Base-by-base conservation (phyloP, 23 tunicate species). In the Oikopleura albicans region DNA sequence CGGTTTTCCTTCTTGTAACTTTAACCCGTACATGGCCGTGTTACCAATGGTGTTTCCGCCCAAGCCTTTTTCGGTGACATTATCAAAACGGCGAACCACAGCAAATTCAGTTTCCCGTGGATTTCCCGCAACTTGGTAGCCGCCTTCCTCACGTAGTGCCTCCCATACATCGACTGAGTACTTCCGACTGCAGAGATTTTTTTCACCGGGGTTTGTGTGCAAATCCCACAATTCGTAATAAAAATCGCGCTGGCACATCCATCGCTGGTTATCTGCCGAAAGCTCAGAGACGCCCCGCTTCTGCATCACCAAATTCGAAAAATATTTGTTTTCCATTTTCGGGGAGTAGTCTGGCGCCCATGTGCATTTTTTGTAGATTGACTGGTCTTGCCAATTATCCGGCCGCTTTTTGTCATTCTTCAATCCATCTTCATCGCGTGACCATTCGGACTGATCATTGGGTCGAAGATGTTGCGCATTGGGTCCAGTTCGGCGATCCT, bases 381-480 rank as follows among this genome's bases (percentile, higher is more conserved):
- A 2, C 35, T 71, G 79, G 31, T 71, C 37, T 27, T 27, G 33
- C 79, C 79, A 71, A 29, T 71, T 31, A 2, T 71, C 36, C 28
- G 79, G 79, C 33, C 4, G 27, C 31, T 71, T 29, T 4, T 16
- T 31, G 37, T 71, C 79, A 29, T 16, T 71, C 31, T 71, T 71
- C 37, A 4, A 34, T 34, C 79, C 79, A 71, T 71, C 31, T 29
- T 16, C 34, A 71, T 71, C 79, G 31, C 79, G 79, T 31, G 33
- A 4, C 79, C 79, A 71, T 71, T 71, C 79, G 33, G 79, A 16
- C 31, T 71, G 34, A 37, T 71, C 35, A 29, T 71, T 71, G 4
- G 79, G 79, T 71, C 79, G 79, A 31, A 71, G 79, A 71, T 71
- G 79, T 29, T 71, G 79, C 4, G 79, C 79, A 29, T 31, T 71